Conservation (phyloP, 1,140 invertebrate genomes). For the Drosophila bocki region DNA sequence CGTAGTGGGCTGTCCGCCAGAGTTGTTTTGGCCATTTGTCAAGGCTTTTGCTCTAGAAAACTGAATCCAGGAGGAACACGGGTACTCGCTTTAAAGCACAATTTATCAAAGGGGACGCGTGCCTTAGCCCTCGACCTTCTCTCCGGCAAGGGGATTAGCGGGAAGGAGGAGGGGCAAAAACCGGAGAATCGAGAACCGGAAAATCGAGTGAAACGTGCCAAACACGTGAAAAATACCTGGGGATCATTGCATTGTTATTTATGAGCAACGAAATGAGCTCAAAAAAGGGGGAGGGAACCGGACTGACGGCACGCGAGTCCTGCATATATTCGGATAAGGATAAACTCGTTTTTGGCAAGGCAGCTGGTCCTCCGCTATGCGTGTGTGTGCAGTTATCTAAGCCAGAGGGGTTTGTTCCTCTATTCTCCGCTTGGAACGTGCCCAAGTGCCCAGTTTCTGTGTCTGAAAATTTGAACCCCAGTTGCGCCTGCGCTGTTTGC, state of each 20-base stretch:
- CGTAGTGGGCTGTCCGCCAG: conserved; percentile 55
- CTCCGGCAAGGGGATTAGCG: conserved; percentile 53
- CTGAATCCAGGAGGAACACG: neutral
- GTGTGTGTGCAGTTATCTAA: conserved; percentile 43
- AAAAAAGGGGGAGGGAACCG: conserved; percentile 52
- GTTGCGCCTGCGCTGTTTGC: conserved; percentile 66
- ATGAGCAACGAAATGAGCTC: conserved; percentile 79
- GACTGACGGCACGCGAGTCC: conserved; percentile 54
- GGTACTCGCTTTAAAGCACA: conserved; percentile 70
- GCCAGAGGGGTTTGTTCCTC: conserved; percentile 45
- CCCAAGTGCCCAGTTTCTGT: conserved; percentile 44
- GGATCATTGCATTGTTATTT: conserved; percentile 86
- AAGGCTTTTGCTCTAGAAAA: conserved; percentile 51
- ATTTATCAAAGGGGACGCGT: conserved; percentile 72
- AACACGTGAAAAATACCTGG: conserved; percentile 95
- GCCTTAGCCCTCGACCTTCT: conserved; percentile 44
- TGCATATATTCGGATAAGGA: conserved; percentile 53
- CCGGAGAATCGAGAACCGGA: conserved; percentile 86
- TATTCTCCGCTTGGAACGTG: conserved; percentile 47
- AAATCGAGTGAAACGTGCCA: conserved; percentile 93
- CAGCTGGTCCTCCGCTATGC: conserved; percentile 40
- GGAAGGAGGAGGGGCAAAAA: neutral
- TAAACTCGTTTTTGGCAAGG: conserved; percentile 77
- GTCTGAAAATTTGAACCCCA: conserved; percentile 10
- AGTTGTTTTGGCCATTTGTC: conserved; percentile 73